Conservation (phyloP, 37 sponge, comb jelly and placozoan genomes). For the Mnemiopsis leidyi region DNA sequence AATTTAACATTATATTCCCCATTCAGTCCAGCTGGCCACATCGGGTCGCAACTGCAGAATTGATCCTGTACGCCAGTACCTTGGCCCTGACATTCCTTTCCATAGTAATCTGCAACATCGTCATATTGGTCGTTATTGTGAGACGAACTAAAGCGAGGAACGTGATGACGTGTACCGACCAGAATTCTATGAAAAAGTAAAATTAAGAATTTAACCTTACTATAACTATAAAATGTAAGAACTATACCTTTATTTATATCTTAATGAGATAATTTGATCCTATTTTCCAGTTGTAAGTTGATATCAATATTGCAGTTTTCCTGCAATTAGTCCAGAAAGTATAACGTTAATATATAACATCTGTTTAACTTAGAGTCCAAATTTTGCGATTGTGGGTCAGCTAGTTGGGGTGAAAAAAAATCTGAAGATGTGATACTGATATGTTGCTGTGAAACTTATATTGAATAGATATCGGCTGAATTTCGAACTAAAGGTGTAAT, state of each 20-base stretch:
- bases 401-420: too few relatives aligned
- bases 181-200: conserved; percentile 1
- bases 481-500: too few relatives aligned
- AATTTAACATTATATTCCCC: too few relatives aligned
- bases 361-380: not conserved
- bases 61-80: not conserved
- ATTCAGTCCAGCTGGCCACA: not conserved
- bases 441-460: too few relatives aligned
- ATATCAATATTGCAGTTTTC: not conserved
- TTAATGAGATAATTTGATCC: too few relatives aligned
- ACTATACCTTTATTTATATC: too few relatives aligned
- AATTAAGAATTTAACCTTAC: not conserved
- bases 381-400: too few relatives aligned
- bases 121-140: conserved; percentile 31
- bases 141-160: not conserved
- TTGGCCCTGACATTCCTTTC: not conserved
- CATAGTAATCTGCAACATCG: conserved; percentile 1
- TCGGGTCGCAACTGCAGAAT: not conserved
- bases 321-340: not conserved
- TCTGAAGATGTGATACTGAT: too few relatives aligned
- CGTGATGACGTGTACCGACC: not conserved
- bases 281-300: not conserved
- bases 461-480: too few relatives aligned
- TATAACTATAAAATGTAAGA: not conserved
- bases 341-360: not conserved